phyloP scores from a whole-genome alignment of 2,888 invertebrate genomes.

The Synanthedon myopaeformis region DNA sequence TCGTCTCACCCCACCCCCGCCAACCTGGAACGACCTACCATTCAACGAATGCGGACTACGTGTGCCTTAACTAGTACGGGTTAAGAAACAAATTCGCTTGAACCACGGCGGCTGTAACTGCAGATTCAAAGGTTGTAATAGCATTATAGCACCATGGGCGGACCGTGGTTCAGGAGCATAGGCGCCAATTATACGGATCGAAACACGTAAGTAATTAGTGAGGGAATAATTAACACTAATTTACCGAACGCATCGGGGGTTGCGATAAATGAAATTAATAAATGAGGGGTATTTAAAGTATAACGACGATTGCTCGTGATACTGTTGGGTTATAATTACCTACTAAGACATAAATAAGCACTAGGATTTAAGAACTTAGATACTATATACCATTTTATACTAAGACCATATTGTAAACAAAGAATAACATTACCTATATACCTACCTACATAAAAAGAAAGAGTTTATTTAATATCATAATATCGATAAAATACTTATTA shows the following conservation, averaged over 20 bases:
- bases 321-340: no score
- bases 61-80: slow-evolving; percentile 17
- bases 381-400: no score
- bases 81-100: slow-evolving; percentile 32
- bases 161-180: slow-evolving; percentile 50
- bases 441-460: no score
- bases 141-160: slow-evolving; percentile 65
- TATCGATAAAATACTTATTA: no score
- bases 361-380: no score
- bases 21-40: slow-evolving; percentile 38
- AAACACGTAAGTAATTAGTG: slow-evolving; percentile 46
- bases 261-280: not conserved
- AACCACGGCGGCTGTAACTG: slow-evolving; percentile 25
- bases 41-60: slow-evolving; percentile 32
- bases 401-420: no score
- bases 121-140: slow-evolving; percentile 51
- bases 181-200: slow-evolving; percentile 60
- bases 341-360: no score
- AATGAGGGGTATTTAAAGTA: no score
- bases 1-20: slow-evolving; percentile 50
- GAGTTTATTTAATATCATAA: no score
- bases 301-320: no score
- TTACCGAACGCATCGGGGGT: not conserved
- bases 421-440: no score
- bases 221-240: slow-evolving; percentile 26